Evolutionary conservation across 2,113 vertebrate species (phyloP), one percentile per base, ranked within the genome.

Genomic region (Elgaria multicarinata): DNA sequence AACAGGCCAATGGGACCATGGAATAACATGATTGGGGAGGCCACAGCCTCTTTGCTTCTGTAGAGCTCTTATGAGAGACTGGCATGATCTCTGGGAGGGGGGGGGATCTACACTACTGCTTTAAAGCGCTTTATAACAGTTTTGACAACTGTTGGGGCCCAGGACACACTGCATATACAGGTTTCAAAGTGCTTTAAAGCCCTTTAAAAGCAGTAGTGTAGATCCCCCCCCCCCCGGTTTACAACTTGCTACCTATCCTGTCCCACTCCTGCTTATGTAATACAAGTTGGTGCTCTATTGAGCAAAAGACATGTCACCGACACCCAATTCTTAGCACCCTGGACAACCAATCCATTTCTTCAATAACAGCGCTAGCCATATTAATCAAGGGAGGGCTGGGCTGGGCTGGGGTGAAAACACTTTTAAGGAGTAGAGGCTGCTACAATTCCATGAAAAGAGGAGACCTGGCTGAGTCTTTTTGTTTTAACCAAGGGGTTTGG

Each of bases 401-500:
- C 46, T 50, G 46, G 46, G 8, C 46, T 50, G 46, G 4, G 46
- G 46, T 62, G 62, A 67, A 6, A 33, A 20, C 81, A 20, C 14
- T 58, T 22, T 83, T 7, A 44, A 36, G 16, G n/a, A 50, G 2
- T 12, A 87, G 71, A 62, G 84, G 10, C 42, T 86, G 69, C 69
- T 79, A 26, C 74, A 72, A 20, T 22, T 82, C 83, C 89, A 90
- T 0, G 12, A 72, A 86, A 93, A 93, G 91, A 69, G 92, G 42
- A 90, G 91, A n/a, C n/a, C 79, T 78, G 67, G 83, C 82, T 82
- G 64, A 10, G 0, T 44, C 82, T 88, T 92, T 55, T 62, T 58
- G 10, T 91, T 64, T 64, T 8, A 1, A 26, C 74, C n/a, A 0
- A 0, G 82, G 33, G 86, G 93, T 80, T 36, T 14, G 50, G 53